Evolutionary conservation across 64 coral and sea anemone genomes (phyloP), one percentile per base, ranked within the genome.

Genomic region (Astreopora myriophthalma): DNA sequence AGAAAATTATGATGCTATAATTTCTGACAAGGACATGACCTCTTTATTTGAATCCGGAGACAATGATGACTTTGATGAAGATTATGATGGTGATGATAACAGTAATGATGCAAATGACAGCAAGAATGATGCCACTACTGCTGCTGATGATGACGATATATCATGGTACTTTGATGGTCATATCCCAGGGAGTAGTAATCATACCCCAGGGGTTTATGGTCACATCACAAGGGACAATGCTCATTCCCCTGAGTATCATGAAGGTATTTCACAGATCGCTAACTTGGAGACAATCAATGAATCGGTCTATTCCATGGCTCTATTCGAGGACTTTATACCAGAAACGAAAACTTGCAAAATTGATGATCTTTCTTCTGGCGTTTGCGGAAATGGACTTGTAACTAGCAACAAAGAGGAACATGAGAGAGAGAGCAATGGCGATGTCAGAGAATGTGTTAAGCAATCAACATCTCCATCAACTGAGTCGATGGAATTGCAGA

Each of bases 161-260:
- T 83, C 79, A 39, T 83, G 79, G 79, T 83, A 83, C 65, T 83
- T 83, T 38, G 57, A 83, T 65, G 79, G 55, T 25, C 55, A 58
- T 64, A 83, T 38, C 27, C 27, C 75, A 79, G 75, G 19, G 71
- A 14, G 17, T 74, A 35, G 40, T 74, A 35, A 35, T 38, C 71
- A n/a, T 23, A 39, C 40, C 24, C 75, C 12, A 51, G 44, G 55
- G 57, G 16, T 24, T 64, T 16, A 40, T 83, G 79, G 22, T 65
- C 10, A 25, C 22, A 20, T 34, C 8, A 6, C 22, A 6, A 0
- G 57, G 19, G 28, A 9, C 9, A 34, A 38, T 34, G 8, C 2
- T 65, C 52, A 83, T 22, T 38, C 39, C 55, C 57, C 57, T 37
- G 52, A 20, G 32, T 6, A 64, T 38, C 19, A n/a, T 24, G 1